Conservation (phyloP, 2,797 vertebrate genomes). For the Cynodonichthys magdalenae region DNA sequence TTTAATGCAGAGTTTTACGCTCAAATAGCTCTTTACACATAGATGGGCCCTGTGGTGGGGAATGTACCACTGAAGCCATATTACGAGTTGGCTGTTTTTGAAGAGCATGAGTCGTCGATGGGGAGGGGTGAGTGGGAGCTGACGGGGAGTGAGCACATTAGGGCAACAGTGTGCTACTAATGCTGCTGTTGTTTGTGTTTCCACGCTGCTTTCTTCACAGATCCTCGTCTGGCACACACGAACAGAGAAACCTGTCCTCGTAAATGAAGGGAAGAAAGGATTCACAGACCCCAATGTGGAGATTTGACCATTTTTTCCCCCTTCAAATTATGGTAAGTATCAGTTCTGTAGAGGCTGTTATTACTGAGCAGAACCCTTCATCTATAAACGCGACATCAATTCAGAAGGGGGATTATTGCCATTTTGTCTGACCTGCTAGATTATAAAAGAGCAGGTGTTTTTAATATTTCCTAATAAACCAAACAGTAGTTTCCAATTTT, state of each 20-base stretch:
- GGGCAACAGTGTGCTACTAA: conserved; percentile 43
- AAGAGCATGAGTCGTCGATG: conserved; percentile 34
- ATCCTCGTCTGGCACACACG: conserved; percentile 98
- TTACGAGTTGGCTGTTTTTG: conserved; percentile 37
- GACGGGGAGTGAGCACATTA: conserved; percentile 32
- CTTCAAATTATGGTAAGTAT: conserved; percentile 57
- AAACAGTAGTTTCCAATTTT: conserved; percentile 15
- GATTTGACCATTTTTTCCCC: conserved; percentile 82
- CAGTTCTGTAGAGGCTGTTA: not conserved
- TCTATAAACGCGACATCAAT: not conserved
- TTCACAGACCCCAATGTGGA: conserved; percentile 97
- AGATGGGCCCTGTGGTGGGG: conserved; percentile 22
- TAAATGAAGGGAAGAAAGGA: conserved; percentile 97
- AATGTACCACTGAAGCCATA: conserved; percentile 18
- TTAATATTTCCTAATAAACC: conserved; percentile 13
- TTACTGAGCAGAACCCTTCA: not conserved
- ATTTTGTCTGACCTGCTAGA: not conserved
- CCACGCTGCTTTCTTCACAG: conserved; percentile 69
- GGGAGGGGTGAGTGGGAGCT: conserved; percentile 32
- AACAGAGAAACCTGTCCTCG: conserved; percentile 97
- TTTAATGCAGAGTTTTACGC: conserved; percentile 47
- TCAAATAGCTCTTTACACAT: conserved; percentile 55
- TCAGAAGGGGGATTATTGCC: conserved; percentile 1
- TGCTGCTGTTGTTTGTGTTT: conserved; percentile 38
- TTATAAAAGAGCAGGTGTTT: conserved; percentile 28